Evolutionary conservation across 2,797 vertebrate species (phyloP).

Genomic region (Karalla daura): DNA sequence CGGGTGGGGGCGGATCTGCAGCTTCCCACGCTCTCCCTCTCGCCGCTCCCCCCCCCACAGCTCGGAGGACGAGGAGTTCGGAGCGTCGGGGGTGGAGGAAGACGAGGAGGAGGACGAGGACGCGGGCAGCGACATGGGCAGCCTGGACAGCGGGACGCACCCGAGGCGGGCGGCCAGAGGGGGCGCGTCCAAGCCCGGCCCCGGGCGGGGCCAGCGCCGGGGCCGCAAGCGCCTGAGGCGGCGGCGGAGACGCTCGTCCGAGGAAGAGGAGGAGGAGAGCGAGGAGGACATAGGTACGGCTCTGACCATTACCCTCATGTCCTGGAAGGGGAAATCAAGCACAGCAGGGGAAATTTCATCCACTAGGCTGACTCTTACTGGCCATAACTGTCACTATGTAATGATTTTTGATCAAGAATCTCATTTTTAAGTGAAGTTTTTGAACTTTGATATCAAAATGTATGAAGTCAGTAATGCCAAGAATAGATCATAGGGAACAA

Average conservation of each 20-base stretch:
- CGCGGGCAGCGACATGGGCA: conserved; percentile 86
- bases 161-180: conserved; percentile 77
- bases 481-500: too few species aligned
- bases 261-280: conserved; percentile 88
- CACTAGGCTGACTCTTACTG: too few species aligned
- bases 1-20: too few species aligned
- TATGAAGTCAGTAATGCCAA: too few species aligned
- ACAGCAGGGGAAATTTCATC: too few species aligned
- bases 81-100: conserved; percentile 88
- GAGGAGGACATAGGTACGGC: conserved; percentile 80
- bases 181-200: conserved; percentile 51
- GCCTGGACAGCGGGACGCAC: conserved; percentile 82
- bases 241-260: conserved; percentile 88
- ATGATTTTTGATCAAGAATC: too few species aligned
- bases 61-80: conserved; percentile 93
- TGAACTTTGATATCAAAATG: too few species aligned
- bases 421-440: too few species aligned
- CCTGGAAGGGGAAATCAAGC: too few species aligned
- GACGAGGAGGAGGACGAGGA: conserved; percentile 93
- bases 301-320: too few species aligned
- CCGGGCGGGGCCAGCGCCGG: conserved; percentile 34
- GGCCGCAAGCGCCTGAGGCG: conserved; percentile 55
- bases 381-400: too few species aligned
- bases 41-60: conserved; percentile 79
- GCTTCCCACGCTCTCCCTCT: too few species aligned